These are phyloP conservation scores for Drosophila maculinotata DNA, from an alignment of 2,888 invertebrate genomes.

Conservation along the genomic window DNA sequence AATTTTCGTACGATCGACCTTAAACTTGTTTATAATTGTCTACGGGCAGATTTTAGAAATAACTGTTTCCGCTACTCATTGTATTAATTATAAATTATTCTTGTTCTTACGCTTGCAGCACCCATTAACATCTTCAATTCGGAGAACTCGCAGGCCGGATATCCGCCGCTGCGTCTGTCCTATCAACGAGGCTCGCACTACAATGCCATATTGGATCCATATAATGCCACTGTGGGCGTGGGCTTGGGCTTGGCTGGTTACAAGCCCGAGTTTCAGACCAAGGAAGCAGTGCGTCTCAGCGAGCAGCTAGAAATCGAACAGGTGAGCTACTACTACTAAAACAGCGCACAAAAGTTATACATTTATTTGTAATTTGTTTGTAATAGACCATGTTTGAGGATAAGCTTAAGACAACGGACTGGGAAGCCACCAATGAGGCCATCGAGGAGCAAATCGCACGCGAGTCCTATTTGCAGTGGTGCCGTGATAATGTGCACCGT, in stretches of 20 bases:
- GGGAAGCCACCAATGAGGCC: constrained; percentile 96
- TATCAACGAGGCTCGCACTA: constrained; percentile 95
- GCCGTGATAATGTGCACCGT: constrained; percentile 88
- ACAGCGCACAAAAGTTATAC: no score
- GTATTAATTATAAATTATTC: not conserved
- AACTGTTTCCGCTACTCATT: no score
- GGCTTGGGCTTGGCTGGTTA: constrained; percentile 93
- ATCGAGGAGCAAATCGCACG: constrained; percentile 94
- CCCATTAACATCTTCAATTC: constrained; percentile 95
- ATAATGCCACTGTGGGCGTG: constrained; percentile 92
- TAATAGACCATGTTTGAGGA: constrained; percentile 94
- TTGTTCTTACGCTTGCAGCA: constrained; percentile 86
- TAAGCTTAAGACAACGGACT: constrained; percentile 94
- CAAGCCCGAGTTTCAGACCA: constrained; percentile 90
- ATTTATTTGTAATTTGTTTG: not conserved
- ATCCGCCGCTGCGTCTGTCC: constrained; percentile 92
- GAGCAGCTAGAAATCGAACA: constrained; percentile 93
- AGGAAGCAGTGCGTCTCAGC: constrained; percentile 91
- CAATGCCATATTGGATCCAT: constrained; percentile 94
- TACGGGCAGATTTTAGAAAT: no score
- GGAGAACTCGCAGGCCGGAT: constrained; percentile 89
- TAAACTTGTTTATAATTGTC: no score
- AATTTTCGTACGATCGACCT: no score
- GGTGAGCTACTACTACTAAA: constrained; percentile 84
- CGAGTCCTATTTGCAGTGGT: constrained; percentile 93